Conservation (phyloP, 2,797 vertebrate species). For the Molossus alvarezi region DNA sequence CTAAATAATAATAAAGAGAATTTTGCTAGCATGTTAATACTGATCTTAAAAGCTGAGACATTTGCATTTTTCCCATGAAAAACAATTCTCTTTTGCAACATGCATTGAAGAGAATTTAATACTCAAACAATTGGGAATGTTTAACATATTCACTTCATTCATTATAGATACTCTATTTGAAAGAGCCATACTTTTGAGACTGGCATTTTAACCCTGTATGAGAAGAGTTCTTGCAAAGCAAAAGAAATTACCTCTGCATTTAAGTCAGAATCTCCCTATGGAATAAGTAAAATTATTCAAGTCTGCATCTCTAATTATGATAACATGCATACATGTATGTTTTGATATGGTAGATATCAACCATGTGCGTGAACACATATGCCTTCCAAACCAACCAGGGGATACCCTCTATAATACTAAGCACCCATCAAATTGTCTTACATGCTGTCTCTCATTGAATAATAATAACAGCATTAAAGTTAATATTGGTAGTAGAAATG, state of each 20-base stretch:
- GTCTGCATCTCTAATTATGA: constrained; percentile 28
- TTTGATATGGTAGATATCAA: background rate
- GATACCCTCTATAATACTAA: background rate
- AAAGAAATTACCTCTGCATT: constrained; percentile 17
- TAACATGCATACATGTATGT: background rate
- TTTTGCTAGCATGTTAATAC: constrained; percentile 52
- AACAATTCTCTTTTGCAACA: constrained; percentile 47
- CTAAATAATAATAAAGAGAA: constrained; percentile 51
- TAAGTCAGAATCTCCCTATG: constrained; percentile 31
- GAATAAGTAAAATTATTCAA: constrained; percentile 49
- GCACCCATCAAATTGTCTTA: background rate
- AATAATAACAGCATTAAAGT: constrained; percentile 16
- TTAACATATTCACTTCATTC: constrained; percentile 43
- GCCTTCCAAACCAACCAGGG: background rate
- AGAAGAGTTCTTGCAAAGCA: background rate
- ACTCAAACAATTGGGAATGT: constrained; percentile 1
- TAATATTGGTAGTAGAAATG: constrained; percentile 29
- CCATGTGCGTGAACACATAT: background rate
- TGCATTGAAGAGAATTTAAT: constrained; percentile 41
- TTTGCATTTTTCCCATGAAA: constrained; percentile 52
- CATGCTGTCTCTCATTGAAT: background rate
- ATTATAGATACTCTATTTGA: constrained; percentile 26
- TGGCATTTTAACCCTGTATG: background rate
- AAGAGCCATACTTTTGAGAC: constrained; percentile 23
- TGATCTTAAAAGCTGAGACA: constrained; percentile 18